These are phyloP conservation scores for Triplophysa bombifrons DNA, from an alignment of 2,797 vertebrate genomes.

Conservation along the genomic window DNA sequence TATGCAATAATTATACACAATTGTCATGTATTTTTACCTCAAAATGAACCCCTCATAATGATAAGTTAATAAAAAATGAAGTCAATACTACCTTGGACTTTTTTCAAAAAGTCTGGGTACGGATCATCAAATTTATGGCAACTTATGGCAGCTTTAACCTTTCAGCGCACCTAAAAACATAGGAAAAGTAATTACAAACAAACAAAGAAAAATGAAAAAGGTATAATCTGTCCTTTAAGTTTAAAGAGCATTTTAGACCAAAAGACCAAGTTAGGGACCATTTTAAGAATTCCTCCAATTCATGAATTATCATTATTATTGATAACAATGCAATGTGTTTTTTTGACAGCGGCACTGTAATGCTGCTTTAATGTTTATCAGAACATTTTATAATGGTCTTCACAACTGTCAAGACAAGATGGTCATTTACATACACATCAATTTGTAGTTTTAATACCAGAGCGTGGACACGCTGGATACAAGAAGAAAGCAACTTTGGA, in stretches of 20 bases:
- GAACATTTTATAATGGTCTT: background rate
- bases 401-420: background rate
- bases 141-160: background rate
- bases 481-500: background rate
- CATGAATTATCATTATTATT: background rate
- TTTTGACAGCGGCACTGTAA: background rate
- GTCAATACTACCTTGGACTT: too few relatives aligned
- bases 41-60: too few relatives aligned
- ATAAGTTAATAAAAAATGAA: too few relatives aligned
- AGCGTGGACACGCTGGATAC: background rate
- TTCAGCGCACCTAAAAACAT: background rate
- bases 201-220: background rate
- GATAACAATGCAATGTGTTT: background rate
- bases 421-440: background rate
- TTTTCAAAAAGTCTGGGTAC: background rate
- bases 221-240: background rate
- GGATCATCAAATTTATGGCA: background rate
- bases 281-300: background rate
- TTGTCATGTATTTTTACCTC: background rate
- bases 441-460: constrained; percentile 18
- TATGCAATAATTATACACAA: background rate
- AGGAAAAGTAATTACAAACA: background rate
- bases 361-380: background rate
- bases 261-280: too few relatives aligned
- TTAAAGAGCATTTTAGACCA: too few relatives aligned